phyloP scores from a whole-genome alignment of 1,140 invertebrate species.

The Drosophila novamexicana region DNA sequence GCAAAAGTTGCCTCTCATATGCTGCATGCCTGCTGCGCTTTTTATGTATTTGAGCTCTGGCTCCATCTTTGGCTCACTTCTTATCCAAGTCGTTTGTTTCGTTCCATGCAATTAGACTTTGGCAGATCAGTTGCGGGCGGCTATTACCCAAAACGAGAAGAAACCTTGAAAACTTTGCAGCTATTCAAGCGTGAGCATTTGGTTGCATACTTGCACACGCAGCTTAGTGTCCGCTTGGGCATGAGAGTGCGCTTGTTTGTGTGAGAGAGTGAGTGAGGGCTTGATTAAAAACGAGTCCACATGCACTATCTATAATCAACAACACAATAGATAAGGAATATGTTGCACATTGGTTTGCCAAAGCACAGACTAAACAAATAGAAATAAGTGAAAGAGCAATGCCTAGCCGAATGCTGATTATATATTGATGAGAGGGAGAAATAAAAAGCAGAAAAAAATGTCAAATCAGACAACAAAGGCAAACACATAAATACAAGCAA shows the following conservation, averaged over 20 bases:
- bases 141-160: slow-evolving; percentile 39
- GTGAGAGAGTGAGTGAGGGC: slow-evolving; percentile 18
- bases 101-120: slow-evolving; percentile 81
- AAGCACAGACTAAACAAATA: too few relatives aligned
- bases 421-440: not conserved
- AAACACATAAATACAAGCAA: not conserved
- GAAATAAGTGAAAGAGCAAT: too few relatives aligned
- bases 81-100: slow-evolving; percentile 82
- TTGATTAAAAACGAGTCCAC: slow-evolving; percentile 65
- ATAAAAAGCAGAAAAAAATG: too few relatives aligned
- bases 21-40: slow-evolving; percentile 30
- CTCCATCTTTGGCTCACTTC: slow-evolving; percentile 32
- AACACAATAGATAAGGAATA: slow-evolving; percentile 5
- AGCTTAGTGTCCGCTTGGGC: slow-evolving; percentile 4
- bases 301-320: slow-evolving; percentile 3
- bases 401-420: not conserved
- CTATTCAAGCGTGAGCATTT: slow-evolving; percentile 54
- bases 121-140: slow-evolving; percentile 63
- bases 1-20: slow-evolving; percentile 11
- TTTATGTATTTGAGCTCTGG: slow-evolving; percentile 24
- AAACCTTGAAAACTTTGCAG: slow-evolving; percentile 53
- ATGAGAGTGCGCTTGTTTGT: not conserved
- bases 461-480: too few relatives aligned
- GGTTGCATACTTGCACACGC: slow-evolving; percentile 37
- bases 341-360: not conserved